Evolutionary conservation across 2,888 invertebrate species (phyloP).

Genomic region (Leucophenga maculata): DNA sequence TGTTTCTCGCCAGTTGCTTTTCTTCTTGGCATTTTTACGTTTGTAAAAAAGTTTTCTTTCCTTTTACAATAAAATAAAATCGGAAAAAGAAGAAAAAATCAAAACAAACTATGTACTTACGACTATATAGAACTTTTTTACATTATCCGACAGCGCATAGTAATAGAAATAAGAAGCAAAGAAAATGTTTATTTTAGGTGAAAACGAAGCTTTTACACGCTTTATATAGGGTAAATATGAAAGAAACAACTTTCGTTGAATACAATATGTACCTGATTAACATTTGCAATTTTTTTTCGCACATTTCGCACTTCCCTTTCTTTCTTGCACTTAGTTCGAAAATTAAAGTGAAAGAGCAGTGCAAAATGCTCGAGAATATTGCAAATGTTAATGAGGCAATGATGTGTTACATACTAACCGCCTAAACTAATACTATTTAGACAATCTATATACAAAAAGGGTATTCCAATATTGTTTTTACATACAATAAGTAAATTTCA

Average conservation of each 20-base stretch:
- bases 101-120: too few species aligned
- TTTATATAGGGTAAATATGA: background rate
- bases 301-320: too few species aligned
- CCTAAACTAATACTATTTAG: background rate
- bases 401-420: too few species aligned
- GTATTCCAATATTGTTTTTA: too few species aligned
- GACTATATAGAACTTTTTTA: too few species aligned
- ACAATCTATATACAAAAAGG: background rate
- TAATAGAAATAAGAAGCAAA: background rate
- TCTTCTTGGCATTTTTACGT: background rate
- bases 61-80: background rate
- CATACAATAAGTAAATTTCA: background rate
- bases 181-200: background rate
- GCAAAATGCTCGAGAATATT: too few species aligned
- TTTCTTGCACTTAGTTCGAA: too few species aligned
- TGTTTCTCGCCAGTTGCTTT: constrained; percentile 34
- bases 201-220: background rate
- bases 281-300: too few species aligned
- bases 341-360: too few species aligned
- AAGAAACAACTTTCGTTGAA: too few species aligned
- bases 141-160: background rate
- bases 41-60: constrained; percentile 1
- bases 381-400: too few species aligned
- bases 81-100: background rate
- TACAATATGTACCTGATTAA: too few species aligned